These are phyloP conservation scores for Lottia gigantea DNA, from an alignment of 2,888 invertebrate genomes.

Conservation along the genomic window DNA sequence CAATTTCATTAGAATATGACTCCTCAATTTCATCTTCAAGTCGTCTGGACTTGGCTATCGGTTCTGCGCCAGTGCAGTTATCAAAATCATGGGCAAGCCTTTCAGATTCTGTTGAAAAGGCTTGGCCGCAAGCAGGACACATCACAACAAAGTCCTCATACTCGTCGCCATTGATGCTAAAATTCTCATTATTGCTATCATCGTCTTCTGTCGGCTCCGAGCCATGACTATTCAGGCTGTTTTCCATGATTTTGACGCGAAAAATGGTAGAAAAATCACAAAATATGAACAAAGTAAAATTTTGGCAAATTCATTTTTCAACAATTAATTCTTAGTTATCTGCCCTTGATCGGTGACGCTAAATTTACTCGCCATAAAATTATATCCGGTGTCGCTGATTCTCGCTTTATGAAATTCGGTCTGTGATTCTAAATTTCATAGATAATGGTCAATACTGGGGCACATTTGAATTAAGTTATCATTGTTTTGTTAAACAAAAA, in stretches of 20 bases:
- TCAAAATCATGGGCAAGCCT: neutral
- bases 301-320: too few relatives aligned
- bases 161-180: neutral
- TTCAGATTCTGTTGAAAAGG: neutral
- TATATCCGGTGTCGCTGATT: too few relatives aligned
- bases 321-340: too few relatives aligned
- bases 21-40: neutral
- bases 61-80: neutral
- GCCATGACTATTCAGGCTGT: neutral
- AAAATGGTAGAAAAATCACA: too few relatives aligned
- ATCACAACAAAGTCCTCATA: conserved; percentile 6
- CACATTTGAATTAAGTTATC: too few relatives aligned
- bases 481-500: too few relatives aligned
- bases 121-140: neutral
- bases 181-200: neutral
- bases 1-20: neutral
- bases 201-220: neutral
- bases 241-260: neutral
- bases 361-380: too few relatives aligned
- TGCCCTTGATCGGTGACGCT: too few relatives aligned
- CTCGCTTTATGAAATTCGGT: too few relatives aligned
- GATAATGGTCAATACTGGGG: too few relatives aligned
- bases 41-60: neutral
- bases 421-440: too few relatives aligned
- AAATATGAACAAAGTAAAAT: too few relatives aligned